A percentile compares a stretch with the other conserved stretches of the same genome.
Evolutionary conservation across 1,140 invertebrate genomes (phyloP).

Genomic region (Thrips palmi): DNA sequence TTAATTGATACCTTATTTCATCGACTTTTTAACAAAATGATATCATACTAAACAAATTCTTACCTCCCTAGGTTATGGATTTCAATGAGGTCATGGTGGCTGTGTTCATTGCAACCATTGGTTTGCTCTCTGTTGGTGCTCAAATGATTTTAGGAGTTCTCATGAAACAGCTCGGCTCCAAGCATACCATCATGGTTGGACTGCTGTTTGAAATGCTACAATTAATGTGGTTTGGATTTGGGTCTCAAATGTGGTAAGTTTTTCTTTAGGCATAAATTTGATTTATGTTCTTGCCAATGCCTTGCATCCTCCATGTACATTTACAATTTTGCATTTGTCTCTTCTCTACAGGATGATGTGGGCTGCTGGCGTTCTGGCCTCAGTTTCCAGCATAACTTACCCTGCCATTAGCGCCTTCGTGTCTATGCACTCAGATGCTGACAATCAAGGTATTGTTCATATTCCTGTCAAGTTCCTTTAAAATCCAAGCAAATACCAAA

Average conservation of each 20-base stretch:
- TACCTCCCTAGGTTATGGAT: slow-evolving; percentile 55
- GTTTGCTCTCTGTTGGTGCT: slow-evolving; percentile 86
- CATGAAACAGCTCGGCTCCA: slow-evolving; percentile 81
- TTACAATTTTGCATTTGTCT: slow-evolving; percentile 12
- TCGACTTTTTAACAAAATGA: background rate
- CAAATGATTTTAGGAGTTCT: slow-evolving; percentile 80
- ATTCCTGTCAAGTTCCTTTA: slow-evolving; percentile 3
- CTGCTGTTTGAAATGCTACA: slow-evolving; percentile 93
- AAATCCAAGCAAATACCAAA: too few relatives aligned
- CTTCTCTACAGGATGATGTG: slow-evolving; percentile 82
- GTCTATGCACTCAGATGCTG: slow-evolving; percentile 87
- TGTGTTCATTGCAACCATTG: slow-evolving; percentile 93
- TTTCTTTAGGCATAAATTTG: slow-evolving; percentile 2
- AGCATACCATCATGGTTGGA: slow-evolving; percentile 94
- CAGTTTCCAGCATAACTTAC: slow-evolving; percentile 89
- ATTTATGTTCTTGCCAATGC: slow-evolving; percentile 3
- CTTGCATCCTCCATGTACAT: background rate
- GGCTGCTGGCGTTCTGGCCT: slow-evolving; percentile 89
- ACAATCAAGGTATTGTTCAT: slow-evolving; percentile 63
- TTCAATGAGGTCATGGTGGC: slow-evolving; percentile 91
- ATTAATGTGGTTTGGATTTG: slow-evolving; percentile 92
- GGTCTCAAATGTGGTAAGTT: slow-evolving; percentile 56
- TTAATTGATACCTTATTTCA: background rate
- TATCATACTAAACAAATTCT: background rate
- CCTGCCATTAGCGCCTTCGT: slow-evolving; percentile 99